Percentiles rank a stretch among this genome's conserved stretches.
Conservation (phyloP, 2,797 vertebrate species). For the Tachyglossus aculeatus region DNA sequence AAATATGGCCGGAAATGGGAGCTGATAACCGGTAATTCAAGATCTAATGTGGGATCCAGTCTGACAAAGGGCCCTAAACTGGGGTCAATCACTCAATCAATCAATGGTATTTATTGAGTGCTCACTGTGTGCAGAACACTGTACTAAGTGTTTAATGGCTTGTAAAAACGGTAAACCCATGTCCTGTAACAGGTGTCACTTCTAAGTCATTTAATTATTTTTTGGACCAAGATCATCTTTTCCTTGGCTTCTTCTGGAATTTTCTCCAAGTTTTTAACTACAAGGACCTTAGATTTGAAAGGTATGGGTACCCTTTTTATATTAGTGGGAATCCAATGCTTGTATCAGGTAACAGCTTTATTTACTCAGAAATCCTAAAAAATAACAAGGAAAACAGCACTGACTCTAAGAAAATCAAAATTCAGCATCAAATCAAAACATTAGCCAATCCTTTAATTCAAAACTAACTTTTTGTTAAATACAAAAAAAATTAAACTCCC, state of each 20-base stretch:
- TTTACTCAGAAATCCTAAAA: background rate
- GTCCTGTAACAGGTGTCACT: too few species aligned
- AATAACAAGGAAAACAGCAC: background rate
- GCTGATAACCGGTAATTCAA: background rate
- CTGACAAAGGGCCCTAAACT: too few species aligned
- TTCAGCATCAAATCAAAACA: background rate
- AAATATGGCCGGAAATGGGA: background rate
- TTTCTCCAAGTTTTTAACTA: background rate
- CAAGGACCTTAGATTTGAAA: background rate
- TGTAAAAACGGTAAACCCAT: too few species aligned
- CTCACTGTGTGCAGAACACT: too few species aligned
- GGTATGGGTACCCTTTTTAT: background rate
- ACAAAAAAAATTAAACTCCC: background rate
- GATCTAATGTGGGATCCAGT: background rate
- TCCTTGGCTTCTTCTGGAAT: background rate
- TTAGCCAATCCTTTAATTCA: background rate
- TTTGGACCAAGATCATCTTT: background rate
- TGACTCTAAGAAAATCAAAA: slow-evolving; percentile 1
- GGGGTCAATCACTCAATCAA: too few species aligned
- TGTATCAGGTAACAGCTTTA: background rate
- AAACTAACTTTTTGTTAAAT: background rate
- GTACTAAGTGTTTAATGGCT: too few species aligned
- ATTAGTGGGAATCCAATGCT: background rate
- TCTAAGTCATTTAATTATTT: slow-evolving; percentile 8
- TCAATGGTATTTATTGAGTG: too few species aligned